Conservation (phyloP, 2,888 invertebrate species). For the Pharmacophagus antenor region DNA sequence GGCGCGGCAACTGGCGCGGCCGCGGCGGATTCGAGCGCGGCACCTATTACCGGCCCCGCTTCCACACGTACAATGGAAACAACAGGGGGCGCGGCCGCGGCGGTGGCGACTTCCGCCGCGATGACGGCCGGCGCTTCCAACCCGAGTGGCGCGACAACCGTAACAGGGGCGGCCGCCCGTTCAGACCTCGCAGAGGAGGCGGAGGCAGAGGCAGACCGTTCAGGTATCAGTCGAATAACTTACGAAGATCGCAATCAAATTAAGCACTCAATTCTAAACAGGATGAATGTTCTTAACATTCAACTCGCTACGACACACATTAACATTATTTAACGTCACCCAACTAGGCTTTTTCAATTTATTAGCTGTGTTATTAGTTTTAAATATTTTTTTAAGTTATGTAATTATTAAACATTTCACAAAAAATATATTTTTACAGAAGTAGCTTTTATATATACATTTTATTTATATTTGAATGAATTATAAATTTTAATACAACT, state of each 20-base stretch:
- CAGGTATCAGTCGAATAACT: slow-evolving; percentile 61
- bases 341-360: too few species aligned
- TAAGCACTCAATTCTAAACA: too few species aligned
- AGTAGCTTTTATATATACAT: background rate
- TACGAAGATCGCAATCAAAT: too few species aligned
- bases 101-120: slow-evolving; percentile 66
- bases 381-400: too few species aligned
- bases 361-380: too few species aligned
- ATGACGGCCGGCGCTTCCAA: slow-evolving; percentile 48
- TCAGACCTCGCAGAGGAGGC: slow-evolving; percentile 64
- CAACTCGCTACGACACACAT: too few species aligned
- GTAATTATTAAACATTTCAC: too few species aligned
- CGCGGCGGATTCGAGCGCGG: slow-evolving; percentile 85
- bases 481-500: background rate
- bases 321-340: too few species aligned
- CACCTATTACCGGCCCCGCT: slow-evolving; percentile 89
- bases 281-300: too few species aligned
- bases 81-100: slow-evolving; percentile 75
- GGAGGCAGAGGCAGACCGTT: slow-evolving; percentile 71
- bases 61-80: slow-evolving; percentile 84
- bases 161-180: slow-evolving; percentile 62
- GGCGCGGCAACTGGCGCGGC: slow-evolving; percentile 79
- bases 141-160: slow-evolving; percentile 59
- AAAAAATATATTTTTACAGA: background rate
- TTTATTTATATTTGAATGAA: background rate